Evolutionary conservation across 2,888 invertebrate species (phyloP), one percentile per base, ranked within the genome.

Genomic region (Standfussiana lucernea): DNA sequence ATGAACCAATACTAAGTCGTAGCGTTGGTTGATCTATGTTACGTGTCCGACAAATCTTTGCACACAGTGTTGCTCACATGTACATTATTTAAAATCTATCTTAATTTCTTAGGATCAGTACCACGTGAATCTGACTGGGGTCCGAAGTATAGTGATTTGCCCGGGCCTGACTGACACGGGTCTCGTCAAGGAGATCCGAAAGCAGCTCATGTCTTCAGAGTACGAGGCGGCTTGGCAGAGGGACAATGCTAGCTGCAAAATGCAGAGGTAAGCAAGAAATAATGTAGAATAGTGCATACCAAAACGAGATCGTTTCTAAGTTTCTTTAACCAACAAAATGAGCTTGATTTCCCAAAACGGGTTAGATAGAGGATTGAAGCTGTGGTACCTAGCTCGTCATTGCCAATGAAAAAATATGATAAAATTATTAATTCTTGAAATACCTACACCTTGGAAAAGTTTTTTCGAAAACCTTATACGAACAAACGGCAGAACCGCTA

Each of bases 181-280:
- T 32, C 96, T 98, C 66, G 97, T 98, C 37, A 97, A 97, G 83
- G 98, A 98, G 89, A 97, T 98, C 71, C 97, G 97, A 69, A 98
- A 98, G 90, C 97, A 98, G 88, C 97, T 98, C 69, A 97, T 98
- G 93, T 98, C 98, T 24, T 97, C 97, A 0, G 97, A 98, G 80
- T 98, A 98, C 90, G 98, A 98, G 89, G 97, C 97, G 21, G 98
- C 98, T 15, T 98, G 98, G 98, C 97, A 97, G 87, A 95, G 97
- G 71, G 98, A 98, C 89, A 97, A 97, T 69, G 97, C 97, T 28
- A 97, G 97, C 86, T 96, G 97, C 80, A 96, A 97, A 84, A 96
- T 97, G 37, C 97, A 98, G 91, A 97, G 97, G 98, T 98, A 94
- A 94, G 93, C 6, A 28, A 21, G 15, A 67, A 15, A 61, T 7